Base-by-base conservation (phyloP, 37 sponge, comb jelly and placozoan genomes). In the Bolinopsis microptera region DNA sequence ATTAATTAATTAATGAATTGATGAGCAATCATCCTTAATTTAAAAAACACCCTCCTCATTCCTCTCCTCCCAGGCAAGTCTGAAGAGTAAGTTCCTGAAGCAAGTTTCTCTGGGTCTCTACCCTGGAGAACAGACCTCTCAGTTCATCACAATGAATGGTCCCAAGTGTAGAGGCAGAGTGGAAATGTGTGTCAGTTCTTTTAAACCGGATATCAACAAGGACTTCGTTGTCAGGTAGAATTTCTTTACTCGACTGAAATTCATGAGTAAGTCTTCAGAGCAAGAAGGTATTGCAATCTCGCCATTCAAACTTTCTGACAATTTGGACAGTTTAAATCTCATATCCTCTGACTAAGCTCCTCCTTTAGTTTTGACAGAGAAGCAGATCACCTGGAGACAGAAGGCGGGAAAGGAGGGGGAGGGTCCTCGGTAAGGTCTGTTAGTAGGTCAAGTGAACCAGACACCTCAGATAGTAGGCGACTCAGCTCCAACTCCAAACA, bases 71-170 rank as follows among this genome's bases (percentile, higher is more conserved):
- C 90, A 86, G 90, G 90, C 90, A 24, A 86, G 90, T 86, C 22
- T 86, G 41, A 86, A 86, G 61, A 86, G 61, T 48, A 86, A 86
- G 61, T 86, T 86, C 30, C 48, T 86, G 61, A 86, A 40, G 61
- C 90, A 86, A 34, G n/a, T 86, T 30, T 86, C 90, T 39, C 90
- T 86, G 40, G 90, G 90, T 3, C 36, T 36, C 90, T 86, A 86
- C 90, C 30, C 90, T 34, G 90, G 90, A 24, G 90, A 86, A 41
- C 90, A 40, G 1, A 24, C 41, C 5, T 41, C 61, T 21, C 90
- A 86, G 90, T 86, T 86, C 90, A 86, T 86, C 25, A 86, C 90
- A 0, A 86, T 86, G 90, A 86, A 86, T 30, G 90, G 90, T 9
- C 90, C 90, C 90, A 86, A 86, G 90, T 39, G 90, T 41, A 18